phyloP scores from a whole-genome alignment of 2,888 invertebrate species.

The Pseudoips prasinana region DNA sequence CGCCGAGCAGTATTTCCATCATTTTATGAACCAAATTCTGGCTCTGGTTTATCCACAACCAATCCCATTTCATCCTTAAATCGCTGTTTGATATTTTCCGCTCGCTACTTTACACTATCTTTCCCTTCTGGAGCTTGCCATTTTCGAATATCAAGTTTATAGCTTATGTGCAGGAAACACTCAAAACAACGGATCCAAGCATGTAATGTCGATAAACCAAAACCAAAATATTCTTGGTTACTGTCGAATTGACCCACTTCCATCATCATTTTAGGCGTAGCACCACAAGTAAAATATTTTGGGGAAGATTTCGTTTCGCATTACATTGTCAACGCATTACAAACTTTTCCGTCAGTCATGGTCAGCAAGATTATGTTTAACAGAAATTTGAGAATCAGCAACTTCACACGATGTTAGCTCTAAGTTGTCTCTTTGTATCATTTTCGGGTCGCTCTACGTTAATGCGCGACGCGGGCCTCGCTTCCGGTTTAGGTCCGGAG shows the following conservation, averaged over 20 bases:
- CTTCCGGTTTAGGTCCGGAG: no score
- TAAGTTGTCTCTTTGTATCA: constrained; percentile 13
- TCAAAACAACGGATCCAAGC: constrained; percentile 6
- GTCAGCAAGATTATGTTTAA: constrained; percentile 13
- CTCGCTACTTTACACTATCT: constrained; percentile 4
- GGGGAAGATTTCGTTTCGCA: constrained; percentile 13
- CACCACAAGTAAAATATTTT: constrained; percentile 16
- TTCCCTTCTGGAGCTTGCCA: constrained; percentile 4
- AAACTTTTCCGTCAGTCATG: constrained; percentile 19
- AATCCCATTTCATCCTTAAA: constrained; percentile 8
- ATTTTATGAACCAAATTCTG: constrained; percentile 9
- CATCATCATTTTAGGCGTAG: constrained; percentile 8
- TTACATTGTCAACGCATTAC: constrained; percentile 16
- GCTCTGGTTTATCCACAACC: constrained; percentile 14
- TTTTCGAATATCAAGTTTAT: constrained; percentile 4
- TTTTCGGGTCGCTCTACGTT: constrained; percentile 12
- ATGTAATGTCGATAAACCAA: constrained; percentile 11
- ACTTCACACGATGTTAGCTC: constrained; percentile 6
- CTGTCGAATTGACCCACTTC: constrained; percentile 1
- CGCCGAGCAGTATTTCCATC: constrained; percentile 13
- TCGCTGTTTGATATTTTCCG: constrained; percentile 3
- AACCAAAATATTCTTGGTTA: constrained; percentile 10
- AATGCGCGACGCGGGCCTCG: no score
- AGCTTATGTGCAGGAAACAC: constrained; percentile 3
- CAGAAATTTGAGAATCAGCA: constrained; percentile 6